phyloP scores from a whole-genome alignment of 2,888 invertebrate genomes.

The Ennomos quercinarius region DNA sequence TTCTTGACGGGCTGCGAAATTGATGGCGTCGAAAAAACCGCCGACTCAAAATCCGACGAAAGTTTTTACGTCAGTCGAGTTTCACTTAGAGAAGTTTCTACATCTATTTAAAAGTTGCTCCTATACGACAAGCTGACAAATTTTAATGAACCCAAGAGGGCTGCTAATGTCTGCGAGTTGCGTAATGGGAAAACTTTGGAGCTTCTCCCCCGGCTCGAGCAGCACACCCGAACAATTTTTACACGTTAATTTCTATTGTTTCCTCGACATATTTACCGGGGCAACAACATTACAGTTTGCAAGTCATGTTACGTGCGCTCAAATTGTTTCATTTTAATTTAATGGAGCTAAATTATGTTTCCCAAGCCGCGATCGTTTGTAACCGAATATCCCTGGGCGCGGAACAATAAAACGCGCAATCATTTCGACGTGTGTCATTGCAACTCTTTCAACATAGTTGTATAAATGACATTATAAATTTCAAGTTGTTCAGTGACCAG shows the following conservation, averaged over 20 bases:
- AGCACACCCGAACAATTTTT: constrained; percentile 57
- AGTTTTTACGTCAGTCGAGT: constrained; percentile 83
- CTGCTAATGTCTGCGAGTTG: constrained; percentile 79
- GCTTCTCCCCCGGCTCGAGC: constrained; percentile 37
- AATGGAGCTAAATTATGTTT: constrained; percentile 37
- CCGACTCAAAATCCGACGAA: constrained; percentile 71
- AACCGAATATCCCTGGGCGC: constrained; percentile 67
- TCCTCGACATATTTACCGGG: constrained; percentile 64
- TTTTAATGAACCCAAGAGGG: constrained; percentile 84
- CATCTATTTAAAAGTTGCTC: constrained; percentile 83
- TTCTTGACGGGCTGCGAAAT: constrained; percentile 84
- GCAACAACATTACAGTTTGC: constrained; percentile 50
- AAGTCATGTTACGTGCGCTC: constrained; percentile 55
- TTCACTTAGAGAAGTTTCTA: constrained; percentile 84
- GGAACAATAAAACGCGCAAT: constrained; percentile 76
- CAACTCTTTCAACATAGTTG: constrained; percentile 67
- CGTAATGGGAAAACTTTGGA: constrained; percentile 82
- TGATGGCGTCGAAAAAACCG: constrained; percentile 80
- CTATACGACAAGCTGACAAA: constrained; percentile 83
- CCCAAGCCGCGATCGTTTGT: constrained; percentile 45
- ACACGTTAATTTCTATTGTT: constrained; percentile 61
- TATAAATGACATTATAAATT: constrained; percentile 82
- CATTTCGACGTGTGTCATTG: constrained; percentile 75
- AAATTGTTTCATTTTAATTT: constrained; percentile 56
- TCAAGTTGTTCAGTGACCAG: constrained; percentile 73